These are phyloP conservation scores for Sebastes oblongus DNA, from an alignment of 2,797 vertebrate species.

Conservation along the genomic window DNA sequence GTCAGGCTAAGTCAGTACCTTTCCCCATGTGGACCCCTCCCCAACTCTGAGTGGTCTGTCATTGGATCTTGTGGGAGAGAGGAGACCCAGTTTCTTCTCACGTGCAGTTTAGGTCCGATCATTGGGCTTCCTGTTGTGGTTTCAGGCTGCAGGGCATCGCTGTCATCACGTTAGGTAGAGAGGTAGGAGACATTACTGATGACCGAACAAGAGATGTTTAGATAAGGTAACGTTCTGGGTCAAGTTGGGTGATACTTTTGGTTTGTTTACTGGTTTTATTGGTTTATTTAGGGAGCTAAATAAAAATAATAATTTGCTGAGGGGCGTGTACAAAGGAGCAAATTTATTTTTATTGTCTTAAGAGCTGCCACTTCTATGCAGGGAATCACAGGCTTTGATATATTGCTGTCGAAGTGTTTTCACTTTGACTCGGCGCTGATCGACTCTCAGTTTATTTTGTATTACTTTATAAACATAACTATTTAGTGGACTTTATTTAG, in stretches of 20 bases:
- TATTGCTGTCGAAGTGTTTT: not conserved
- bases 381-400: not conserved
- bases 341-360: not conserved
- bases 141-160: slow-evolving; percentile 68
- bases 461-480: not conserved
- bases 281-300: not conserved
- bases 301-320: not conserved
- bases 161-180: slow-evolving; percentile 63
- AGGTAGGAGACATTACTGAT: slow-evolving; percentile 22
- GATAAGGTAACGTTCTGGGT: not conserved
- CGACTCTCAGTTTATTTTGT: not conserved
- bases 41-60: slow-evolving; percentile 73
- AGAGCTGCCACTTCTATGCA: not conserved
- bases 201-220: not conserved
- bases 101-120: slow-evolving; percentile 43
- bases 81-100: slow-evolving; percentile 62
- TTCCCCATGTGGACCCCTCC: slow-evolving; percentile 65
- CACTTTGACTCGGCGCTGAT: not conserved
- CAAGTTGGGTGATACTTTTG: not conserved
- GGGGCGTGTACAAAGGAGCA: not conserved
- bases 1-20: slow-evolving; percentile 70
- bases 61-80: slow-evolving; percentile 80
- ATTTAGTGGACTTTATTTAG: not conserved
- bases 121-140: slow-evolving; percentile 61
- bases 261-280: too few species aligned